Evolutionary conservation across 2,888 invertebrate species (phyloP).

Genomic region (Lottia scabra): DNA sequence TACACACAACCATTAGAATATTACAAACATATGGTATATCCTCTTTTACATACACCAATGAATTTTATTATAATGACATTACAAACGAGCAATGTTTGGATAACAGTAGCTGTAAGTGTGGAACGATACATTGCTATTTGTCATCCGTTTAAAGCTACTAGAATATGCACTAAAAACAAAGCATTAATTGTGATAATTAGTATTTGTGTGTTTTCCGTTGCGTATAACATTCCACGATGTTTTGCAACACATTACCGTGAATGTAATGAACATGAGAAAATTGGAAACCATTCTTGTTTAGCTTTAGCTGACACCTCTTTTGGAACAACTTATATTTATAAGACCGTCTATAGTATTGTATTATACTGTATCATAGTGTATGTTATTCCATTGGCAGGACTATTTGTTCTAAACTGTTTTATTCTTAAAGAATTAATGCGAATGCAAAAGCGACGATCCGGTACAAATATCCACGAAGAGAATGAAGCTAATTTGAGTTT

Average conservation of each 20-base stretch:
- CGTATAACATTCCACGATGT: conserved; percentile 60
- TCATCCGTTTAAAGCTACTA: conserved; percentile 57
- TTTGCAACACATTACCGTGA: conserved; percentile 42
- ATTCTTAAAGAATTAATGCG: conserved; percentile 58
- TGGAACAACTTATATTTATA: conserved; percentile 44
- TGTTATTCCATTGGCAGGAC: conserved; percentile 49
- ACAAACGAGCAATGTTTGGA: conserved; percentile 63
- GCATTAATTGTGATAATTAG: conserved; percentile 48
- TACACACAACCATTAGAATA: conserved; percentile 34
- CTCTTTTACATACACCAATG: conserved; percentile 54
- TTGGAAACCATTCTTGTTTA: conserved; percentile 27
- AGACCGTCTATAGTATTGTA: conserved; percentile 47
- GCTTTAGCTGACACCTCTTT: conserved; percentile 43
- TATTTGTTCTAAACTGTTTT: conserved; percentile 53
- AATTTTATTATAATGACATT: conserved; percentile 59
- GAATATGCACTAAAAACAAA: conserved; percentile 52
- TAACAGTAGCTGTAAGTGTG: conserved; percentile 61
- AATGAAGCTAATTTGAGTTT: conserved; percentile 62
- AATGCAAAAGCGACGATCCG: conserved; percentile 51
- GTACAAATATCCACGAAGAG: conserved; percentile 53
- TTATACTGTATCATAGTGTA: conserved; percentile 54
- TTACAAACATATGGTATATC: conserved; percentile 54
- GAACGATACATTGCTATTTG: conserved; percentile 65
- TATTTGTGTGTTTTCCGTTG: conserved; percentile 43
- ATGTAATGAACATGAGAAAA: conserved; percentile 18